Evolutionary conservation across 2,113 vertebrate species (phyloP).

Genomic region (Pelodiscus sinensis): DNA sequence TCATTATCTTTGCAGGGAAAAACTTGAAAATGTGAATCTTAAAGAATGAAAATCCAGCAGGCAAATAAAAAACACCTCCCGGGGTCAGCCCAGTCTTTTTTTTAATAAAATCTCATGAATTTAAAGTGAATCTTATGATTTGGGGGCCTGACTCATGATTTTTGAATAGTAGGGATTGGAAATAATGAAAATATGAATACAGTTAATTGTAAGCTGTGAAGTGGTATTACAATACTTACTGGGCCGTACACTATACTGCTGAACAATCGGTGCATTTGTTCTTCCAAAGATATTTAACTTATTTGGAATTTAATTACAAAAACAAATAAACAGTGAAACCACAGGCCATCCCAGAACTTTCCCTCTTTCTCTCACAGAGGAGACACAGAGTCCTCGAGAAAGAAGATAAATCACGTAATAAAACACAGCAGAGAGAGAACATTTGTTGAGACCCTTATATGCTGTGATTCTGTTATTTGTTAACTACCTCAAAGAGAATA

Average conservation of each 20-base stretch:
- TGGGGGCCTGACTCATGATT: conserved; percentile 9
- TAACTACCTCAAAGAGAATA: neutral
- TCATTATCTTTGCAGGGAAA: conserved; percentile 30
- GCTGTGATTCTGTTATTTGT: conserved; percentile 10
- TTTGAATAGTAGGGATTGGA: neutral
- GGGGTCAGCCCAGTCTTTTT: conserved; percentile 28
- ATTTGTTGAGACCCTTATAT: neutral
- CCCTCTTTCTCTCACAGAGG: neutral
- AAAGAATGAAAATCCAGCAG: conserved; percentile 34
- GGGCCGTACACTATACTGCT: neutral
- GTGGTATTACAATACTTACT: neutral
- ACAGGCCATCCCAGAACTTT: neutral
- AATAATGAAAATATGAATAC: neutral
- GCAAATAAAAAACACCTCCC: neutral
- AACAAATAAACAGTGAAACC: conserved; percentile 31
- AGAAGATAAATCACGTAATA: neutral
- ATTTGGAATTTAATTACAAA: neutral
- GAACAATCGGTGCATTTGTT: conserved; percentile 9
- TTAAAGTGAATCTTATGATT: conserved; percentile 27
- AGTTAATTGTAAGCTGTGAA: neutral
- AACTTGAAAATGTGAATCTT: conserved; percentile 60
- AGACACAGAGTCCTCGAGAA: neutral
- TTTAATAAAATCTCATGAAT: conserved; percentile 39
- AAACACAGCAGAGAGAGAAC: neutral
- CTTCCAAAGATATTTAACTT: neutral